Percentiles rank a stretch among this genome's conserved stretches.
Evolutionary conservation across 2,113 vertebrate species (phyloP).

Genomic region (Sitta europaea): DNA sequence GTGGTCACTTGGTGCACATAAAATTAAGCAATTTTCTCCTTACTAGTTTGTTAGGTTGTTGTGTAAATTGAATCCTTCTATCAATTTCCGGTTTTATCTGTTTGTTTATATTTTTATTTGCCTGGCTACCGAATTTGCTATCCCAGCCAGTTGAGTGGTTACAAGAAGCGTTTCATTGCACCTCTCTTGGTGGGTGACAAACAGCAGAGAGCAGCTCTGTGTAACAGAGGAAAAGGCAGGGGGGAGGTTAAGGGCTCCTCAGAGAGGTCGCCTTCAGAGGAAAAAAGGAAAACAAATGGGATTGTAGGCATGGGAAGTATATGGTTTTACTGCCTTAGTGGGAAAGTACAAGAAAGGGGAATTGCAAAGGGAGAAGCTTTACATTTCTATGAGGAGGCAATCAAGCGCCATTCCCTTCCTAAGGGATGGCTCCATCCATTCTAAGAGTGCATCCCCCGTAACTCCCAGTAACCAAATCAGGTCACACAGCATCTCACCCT

Average conservation of each 20-base stretch:
- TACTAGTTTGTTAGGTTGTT: not conserved
- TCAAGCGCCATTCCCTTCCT: not conserved
- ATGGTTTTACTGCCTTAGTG: slow-evolving; percentile 60
- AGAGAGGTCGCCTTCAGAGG: slow-evolving; percentile 28
- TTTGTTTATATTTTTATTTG: not conserved
- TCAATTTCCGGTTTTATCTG: not conserved
- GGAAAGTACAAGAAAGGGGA: slow-evolving; percentile 50
- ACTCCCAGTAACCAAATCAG: not conserved
- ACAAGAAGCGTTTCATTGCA: not conserved
- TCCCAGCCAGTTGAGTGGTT: fast-evolving
- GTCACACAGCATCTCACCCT: fast-evolving
- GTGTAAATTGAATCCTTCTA: not conserved
- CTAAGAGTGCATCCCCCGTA: not conserved
- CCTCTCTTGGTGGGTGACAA: not conserved
- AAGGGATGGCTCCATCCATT: not conserved
- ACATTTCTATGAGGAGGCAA: slow-evolving; percentile 45
- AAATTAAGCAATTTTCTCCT: not conserved
- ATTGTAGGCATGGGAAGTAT: slow-evolving; percentile 30
- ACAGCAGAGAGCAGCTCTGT: not conserved
- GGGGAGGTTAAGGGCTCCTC: slow-evolving; percentile 29
- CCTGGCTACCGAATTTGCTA: not conserved
- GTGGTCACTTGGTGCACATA: not conserved
- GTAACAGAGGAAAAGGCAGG: not conserved
- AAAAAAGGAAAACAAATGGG: slow-evolving; percentile 28
- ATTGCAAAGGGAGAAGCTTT: slow-evolving; percentile 35